A percentile compares a stretch with the other conserved stretches of the same genome.
Evolutionary conservation across 2,888 invertebrate species (phyloP).

Genomic region (Acleris literana): DNA sequence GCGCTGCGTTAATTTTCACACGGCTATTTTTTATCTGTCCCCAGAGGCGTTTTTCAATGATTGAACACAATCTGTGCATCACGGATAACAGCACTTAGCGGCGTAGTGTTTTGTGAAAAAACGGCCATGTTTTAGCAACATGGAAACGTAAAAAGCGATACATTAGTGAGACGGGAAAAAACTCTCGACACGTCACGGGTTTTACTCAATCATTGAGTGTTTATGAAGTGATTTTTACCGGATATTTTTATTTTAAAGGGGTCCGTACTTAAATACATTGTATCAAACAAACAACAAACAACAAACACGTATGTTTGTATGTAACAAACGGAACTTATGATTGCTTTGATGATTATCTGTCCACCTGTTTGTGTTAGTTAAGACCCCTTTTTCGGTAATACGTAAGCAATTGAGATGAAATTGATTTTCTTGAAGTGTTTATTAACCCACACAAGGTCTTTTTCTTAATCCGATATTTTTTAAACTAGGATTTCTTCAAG

Average conservation of each 20-base stretch:
- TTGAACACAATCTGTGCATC: conserved; percentile 62
- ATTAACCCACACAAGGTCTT: too few species aligned
- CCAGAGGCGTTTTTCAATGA: conserved; percentile 55
- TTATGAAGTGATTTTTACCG: neutral
- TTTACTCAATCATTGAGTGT: neutral
- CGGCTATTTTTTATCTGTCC: conserved; percentile 58
- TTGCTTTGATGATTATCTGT: too few species aligned
- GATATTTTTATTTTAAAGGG: neutral
- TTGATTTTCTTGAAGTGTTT: too few species aligned
- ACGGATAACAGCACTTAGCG: conserved; percentile 45
- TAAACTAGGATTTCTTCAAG: too few species aligned
- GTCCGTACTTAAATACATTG: too few species aligned
- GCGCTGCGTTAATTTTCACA: conserved; percentile 67
- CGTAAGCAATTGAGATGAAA: too few species aligned
- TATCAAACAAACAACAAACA: too few species aligned
- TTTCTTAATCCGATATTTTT: too few species aligned
- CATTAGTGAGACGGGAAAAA: conserved; percentile 28
- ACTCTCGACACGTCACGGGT: neutral
- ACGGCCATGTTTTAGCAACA: conserved; percentile 49
- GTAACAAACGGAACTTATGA: too few species aligned
- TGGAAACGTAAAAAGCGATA: conserved; percentile 26
- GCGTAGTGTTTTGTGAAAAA: conserved; percentile 42
- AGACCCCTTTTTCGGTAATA: too few species aligned
- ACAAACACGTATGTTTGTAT: too few species aligned
- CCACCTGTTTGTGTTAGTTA: too few species aligned